Percentiles rank a stretch among this genome's conserved stretches.
Conservation (phyloP, 2,113 vertebrate species). For the Colius striatus region DNA sequence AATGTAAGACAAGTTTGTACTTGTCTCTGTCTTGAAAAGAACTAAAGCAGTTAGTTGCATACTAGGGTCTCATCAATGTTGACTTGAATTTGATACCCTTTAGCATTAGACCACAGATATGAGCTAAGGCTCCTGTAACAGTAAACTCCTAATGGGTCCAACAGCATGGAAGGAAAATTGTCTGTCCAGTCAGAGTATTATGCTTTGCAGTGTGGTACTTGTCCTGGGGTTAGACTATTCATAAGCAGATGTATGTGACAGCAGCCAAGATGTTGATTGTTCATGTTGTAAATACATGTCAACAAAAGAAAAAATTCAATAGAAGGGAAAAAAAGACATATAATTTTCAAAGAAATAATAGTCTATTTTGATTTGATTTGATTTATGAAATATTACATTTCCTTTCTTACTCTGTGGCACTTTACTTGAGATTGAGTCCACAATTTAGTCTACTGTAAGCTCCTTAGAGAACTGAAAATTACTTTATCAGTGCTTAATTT, state of each 20-base stretch:
- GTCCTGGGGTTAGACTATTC: not conserved
- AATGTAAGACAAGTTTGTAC: not conserved
- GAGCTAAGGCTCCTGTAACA: not conserved
- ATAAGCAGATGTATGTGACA: not conserved
- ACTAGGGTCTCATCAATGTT: not conserved
- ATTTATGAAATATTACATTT: not conserved
- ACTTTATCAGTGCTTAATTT: not conserved
- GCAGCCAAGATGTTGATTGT: not conserved
- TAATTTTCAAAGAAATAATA: not conserved
- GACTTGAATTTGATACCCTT: not conserved
- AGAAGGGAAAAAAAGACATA: not conserved
- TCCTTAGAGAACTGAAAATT: slow-evolving; percentile 22
- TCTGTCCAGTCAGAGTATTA: not conserved
- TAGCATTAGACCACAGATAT: not conserved
- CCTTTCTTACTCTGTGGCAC: not conserved
- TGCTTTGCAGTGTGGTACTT: not conserved
- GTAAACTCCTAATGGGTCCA: not conserved
- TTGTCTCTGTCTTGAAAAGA: not conserved
- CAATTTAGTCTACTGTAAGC: not conserved
- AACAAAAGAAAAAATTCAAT: not conserved
- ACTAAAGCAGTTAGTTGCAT: not conserved
- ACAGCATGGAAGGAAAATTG: not conserved
- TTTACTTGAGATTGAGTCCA: not conserved
- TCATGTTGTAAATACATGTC: not conserved
- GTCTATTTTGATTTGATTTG: not conserved